Conservation (phyloP, 2,113 vertebrate genomes). For the Blennius ocellaris region DNA sequence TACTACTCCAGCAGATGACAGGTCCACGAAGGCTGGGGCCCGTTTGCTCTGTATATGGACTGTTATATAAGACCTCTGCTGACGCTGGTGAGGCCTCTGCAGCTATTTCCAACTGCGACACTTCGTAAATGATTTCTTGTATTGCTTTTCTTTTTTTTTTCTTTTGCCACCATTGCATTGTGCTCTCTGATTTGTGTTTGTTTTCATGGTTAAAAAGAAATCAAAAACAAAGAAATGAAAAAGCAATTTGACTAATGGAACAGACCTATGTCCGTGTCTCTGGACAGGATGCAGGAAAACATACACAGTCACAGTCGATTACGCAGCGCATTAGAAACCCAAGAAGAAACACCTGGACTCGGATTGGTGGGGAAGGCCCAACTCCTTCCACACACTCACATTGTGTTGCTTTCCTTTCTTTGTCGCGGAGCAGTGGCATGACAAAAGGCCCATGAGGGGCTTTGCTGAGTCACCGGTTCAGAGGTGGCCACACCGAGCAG, state of each 20-base stretch:
- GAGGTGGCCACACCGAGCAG: slow-evolving; percentile 37
- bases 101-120: slow-evolving; percentile 40
- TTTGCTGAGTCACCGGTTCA: slow-evolving; percentile 51
- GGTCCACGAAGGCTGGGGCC: slow-evolving; percentile 57
- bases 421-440: slow-evolving; percentile 46
- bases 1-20: slow-evolving; percentile 70
- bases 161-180: slow-evolving; percentile 3
- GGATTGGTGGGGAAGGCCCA: slow-evolving; percentile 14
- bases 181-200: slow-evolving; percentile 17
- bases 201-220: too few relatives aligned
- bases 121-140: slow-evolving; percentile 52
- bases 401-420: slow-evolving; percentile 48
- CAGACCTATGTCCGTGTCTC: not conserved
- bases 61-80: slow-evolving; percentile 61
- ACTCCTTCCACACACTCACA: not conserved
- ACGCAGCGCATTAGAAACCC: slow-evolving; percentile 15
- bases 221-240: not conserved
- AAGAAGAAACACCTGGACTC: slow-evolving; percentile 38
- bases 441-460: slow-evolving; percentile 37
- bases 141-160: not conserved
- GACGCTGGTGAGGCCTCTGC: slow-evolving; percentile 12
- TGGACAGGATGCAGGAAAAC: not conserved
- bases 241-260: not conserved
- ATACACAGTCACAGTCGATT: slow-evolving; percentile 4
- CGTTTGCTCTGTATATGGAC: slow-evolving; percentile 37